phyloP scores from a whole-genome alignment of 2,888 invertebrate species.

The Tetanocera ferruginea region DNA sequence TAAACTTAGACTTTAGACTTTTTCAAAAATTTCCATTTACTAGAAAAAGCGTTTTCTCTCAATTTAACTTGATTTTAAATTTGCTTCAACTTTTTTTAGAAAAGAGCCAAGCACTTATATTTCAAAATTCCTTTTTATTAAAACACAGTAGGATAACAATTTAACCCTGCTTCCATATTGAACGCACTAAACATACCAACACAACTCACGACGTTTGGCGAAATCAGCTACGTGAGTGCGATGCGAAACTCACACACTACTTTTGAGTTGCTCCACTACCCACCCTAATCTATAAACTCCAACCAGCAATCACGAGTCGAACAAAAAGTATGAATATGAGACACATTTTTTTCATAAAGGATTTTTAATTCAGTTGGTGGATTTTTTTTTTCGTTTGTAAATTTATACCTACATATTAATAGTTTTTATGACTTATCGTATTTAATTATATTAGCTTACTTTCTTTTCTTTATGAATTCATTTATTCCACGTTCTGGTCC shows the following conservation, averaged over 20 bases:
- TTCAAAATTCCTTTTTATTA: too few species aligned
- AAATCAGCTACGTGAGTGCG: conserved; percentile 4
- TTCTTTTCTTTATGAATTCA: conserved; percentile 31
- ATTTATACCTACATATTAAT: conserved; percentile 7
- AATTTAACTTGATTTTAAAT: too few species aligned
- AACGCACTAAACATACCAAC: background rate
- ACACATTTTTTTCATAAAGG: background rate
- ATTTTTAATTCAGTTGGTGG: conserved; percentile 9
- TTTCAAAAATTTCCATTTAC: too few species aligned
- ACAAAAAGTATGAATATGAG: background rate
- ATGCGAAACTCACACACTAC: background rate
- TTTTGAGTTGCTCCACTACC: background rate
- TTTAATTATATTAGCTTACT: conserved; percentile 14
- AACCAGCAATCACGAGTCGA: background rate
- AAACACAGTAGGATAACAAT: too few species aligned
- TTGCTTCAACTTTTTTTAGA: too few species aligned
- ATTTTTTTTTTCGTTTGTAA: background rate
- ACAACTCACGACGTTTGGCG: background rate
- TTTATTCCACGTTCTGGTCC: conserved; percentile 23
- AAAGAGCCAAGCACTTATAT: too few species aligned
- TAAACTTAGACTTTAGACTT: too few species aligned
- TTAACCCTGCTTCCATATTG: background rate
- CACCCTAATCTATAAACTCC: background rate
- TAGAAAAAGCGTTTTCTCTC: too few species aligned
- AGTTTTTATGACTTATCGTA: background rate